Conservation (phyloP, 1,140 invertebrate species). For the Bombus terrestris region DNA sequence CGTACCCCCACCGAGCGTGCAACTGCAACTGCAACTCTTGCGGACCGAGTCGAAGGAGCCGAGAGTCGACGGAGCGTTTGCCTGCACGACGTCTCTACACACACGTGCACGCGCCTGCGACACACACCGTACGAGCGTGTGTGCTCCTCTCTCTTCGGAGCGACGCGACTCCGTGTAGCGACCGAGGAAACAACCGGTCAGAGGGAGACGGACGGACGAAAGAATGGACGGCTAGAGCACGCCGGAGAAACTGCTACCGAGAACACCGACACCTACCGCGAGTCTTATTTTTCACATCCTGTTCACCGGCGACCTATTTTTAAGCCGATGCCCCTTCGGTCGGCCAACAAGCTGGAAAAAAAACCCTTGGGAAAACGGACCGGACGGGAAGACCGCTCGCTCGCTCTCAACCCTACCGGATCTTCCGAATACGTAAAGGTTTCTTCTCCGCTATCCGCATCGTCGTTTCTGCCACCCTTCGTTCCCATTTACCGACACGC, state of each 20-base stretch:
- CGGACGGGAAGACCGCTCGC: background rate
- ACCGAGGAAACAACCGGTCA: conserved; percentile 13
- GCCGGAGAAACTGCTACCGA: conserved; percentile 18
- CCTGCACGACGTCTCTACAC: conserved; percentile 46
- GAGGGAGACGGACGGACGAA: conserved; percentile 34
- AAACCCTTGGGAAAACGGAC: conserved; percentile 11
- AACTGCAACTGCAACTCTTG: conserved; percentile 71
- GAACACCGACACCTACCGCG: conserved; percentile 41
- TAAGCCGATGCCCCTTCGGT: conserved; percentile 20
- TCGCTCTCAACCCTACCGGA: conserved; percentile 5
- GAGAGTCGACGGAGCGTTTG: conserved; percentile 31
- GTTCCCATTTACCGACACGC: no score
- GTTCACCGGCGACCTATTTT: conserved; percentile 74
- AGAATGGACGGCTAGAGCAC: conserved; percentile 7
- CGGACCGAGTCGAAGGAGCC: conserved; percentile 36
- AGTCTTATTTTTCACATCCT: conserved; percentile 61
- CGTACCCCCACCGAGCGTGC: conserved; percentile 61
- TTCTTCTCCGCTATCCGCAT: background rate
- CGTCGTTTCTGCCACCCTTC: background rate
- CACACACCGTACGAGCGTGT: background rate
- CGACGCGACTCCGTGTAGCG: conserved; percentile 6
- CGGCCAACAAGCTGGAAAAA: background rate
- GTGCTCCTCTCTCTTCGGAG: background rate
- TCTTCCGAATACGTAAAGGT: background rate
- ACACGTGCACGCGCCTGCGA: conserved; percentile 10